Conservation (phyloP, 2,113 vertebrate genomes). For the Misgurnus mizolepis region DNA sequence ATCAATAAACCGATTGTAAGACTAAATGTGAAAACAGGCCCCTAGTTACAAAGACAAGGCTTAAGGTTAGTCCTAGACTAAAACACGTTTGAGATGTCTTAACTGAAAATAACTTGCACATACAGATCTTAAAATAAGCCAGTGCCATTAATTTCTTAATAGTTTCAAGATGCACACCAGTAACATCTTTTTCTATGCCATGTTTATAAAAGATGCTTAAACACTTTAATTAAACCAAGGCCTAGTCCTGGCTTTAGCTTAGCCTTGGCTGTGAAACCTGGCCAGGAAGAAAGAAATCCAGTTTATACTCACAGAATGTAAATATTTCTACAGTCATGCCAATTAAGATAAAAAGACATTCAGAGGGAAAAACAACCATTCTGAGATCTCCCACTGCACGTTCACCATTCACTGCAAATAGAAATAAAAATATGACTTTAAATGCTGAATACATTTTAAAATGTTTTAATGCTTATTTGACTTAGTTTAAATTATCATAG, state of each 20-base stretch:
- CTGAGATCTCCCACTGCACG: slow-evolving; percentile 26
- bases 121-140: no score
- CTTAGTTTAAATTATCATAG: neutral
- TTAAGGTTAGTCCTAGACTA: no score
- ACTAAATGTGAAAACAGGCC: no score
- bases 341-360: neutral
- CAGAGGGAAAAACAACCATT: slow-evolving; percentile 12
- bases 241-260: no score
- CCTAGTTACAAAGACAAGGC: no score
- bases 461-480: neutral
- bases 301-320: slow-evolving; percentile 37
- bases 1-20: no score
- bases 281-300: neutral
- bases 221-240: neutral
- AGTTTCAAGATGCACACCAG: no score
- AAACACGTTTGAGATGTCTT: no score
- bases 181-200: no score
- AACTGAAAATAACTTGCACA: no score
- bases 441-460: neutral
- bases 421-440: neutral
- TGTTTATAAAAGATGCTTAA: no score
- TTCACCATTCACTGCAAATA: neutral
- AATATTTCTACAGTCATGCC: slow-evolving; percentile 3
- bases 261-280: neutral
- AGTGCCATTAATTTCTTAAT: no score